A percentile compares a stretch with the other conserved stretches of the same genome.
phyloP scores from a whole-genome alignment of 2,888 invertebrate genomes.

The Ophion costatus region DNA sequence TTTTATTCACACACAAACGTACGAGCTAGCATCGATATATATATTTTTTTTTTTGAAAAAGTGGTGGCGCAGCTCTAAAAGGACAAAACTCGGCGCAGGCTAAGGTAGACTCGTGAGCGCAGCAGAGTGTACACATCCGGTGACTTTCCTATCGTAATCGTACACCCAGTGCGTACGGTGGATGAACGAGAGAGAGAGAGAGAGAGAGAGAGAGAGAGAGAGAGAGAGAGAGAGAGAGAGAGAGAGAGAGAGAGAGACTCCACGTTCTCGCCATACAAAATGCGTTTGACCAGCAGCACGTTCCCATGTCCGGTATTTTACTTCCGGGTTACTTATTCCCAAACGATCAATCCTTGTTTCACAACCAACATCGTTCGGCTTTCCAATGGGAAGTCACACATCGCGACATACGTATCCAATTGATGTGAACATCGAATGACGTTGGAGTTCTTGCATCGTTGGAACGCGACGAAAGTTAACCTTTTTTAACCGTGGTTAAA shows the following conservation, averaged over 20 bases:
- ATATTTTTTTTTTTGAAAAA: neutral
- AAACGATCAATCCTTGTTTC: conserved; percentile 23
- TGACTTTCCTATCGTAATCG: conserved; percentile 63
- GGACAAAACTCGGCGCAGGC: conserved; percentile 46
- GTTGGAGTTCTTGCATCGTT: neutral
- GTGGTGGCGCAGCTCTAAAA: conserved; percentile 46
- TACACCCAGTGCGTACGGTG: conserved; percentile 19
- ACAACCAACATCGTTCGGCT: neutral
- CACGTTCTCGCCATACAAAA: conserved; percentile 64
- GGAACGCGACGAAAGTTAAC: too few relatives aligned
- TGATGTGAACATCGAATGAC: neutral
- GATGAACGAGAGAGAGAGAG: neutral
- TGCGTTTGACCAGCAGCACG: conserved; percentile 53
- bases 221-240: conserved; percentile 1
- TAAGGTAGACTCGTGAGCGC: conserved; percentile 13
- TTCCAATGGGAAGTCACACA: neutral
- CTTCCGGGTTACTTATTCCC: conserved; percentile 64
- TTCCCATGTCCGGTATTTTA: conserved; percentile 63
- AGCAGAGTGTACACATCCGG: conserved; percentile 58
- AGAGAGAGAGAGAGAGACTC: conserved; percentile 33
- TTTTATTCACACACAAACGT: conserved; percentile 10
- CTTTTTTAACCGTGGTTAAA: too few relatives aligned
- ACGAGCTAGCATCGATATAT: neutral
- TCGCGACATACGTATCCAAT: neutral
- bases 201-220: neutral